phyloP scores from a whole-genome alignment of 2,888 invertebrate species.

The Eupithecia exiguata region DNA sequence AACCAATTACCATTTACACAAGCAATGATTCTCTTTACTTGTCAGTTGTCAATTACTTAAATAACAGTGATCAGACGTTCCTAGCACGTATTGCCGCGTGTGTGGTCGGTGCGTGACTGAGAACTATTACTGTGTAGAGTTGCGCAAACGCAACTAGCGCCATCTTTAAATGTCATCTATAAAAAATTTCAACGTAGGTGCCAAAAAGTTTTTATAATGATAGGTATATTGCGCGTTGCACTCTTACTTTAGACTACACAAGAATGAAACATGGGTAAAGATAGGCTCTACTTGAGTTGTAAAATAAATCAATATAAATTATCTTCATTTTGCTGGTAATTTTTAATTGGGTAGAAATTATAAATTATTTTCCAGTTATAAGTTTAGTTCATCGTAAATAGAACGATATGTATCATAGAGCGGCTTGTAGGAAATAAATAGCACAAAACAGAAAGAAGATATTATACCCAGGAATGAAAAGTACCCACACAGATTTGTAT shows the following conservation, averaged over 20 bases:
- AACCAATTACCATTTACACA: neutral
- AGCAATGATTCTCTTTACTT: conserved; percentile 22
- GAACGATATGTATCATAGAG: neutral
- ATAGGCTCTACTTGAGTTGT: neutral
- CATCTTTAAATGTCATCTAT: conserved; percentile 57
- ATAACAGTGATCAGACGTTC: conserved; percentile 61
- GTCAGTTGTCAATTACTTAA: conserved; percentile 61
- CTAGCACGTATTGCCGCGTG: conserved; percentile 63
- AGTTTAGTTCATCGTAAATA: neutral
- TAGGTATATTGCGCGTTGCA: neutral
- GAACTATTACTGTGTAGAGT: conserved; percentile 51
- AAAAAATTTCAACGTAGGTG: conserved; percentile 44
- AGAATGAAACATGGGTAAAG: neutral
- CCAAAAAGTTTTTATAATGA: neutral
- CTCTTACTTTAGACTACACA: neutral
- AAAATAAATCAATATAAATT: neutral
- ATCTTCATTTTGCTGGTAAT: neutral
- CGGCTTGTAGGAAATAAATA: neutral
- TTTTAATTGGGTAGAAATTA: neutral
- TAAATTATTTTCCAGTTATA: neutral
- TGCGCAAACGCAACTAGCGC: conserved; percentile 57
- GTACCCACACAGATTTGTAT: neutral
- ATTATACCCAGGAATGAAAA: neutral
- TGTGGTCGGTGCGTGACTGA: conserved; percentile 78
- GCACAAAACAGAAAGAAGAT: neutral